phyloP scores from a whole-genome alignment of 2,113 vertebrate genomes.

The Merops nubicus region DNA sequence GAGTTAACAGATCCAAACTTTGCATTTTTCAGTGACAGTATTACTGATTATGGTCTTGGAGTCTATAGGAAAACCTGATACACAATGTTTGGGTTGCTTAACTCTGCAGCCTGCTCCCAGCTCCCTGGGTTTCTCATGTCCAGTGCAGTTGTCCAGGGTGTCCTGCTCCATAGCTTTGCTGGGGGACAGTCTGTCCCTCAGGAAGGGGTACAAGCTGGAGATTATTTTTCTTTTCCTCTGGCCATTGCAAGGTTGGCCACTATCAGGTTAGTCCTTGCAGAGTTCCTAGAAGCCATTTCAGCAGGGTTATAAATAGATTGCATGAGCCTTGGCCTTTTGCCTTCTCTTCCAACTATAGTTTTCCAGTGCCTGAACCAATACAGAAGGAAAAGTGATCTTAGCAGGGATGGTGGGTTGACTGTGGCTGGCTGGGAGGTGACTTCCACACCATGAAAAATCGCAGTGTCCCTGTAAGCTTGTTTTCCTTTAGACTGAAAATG shows the following conservation, averaged over 20 bases:
- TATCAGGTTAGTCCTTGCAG: conserved; percentile 43
- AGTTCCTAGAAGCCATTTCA: not conserved
- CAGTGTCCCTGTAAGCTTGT: rapidly evolving
- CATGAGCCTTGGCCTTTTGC: not conserved
- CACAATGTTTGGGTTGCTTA: not conserved
- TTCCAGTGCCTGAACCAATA: not conserved
- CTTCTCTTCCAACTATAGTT: not conserved
- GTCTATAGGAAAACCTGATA: not conserved
- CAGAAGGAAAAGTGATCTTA: not conserved
- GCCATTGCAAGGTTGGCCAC: conserved; percentile 43
- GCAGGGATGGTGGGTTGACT: not conserved
- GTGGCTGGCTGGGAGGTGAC: not conserved
- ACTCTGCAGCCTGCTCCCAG: not conserved
- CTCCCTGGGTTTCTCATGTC: not conserved
- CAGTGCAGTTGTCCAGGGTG: not conserved
- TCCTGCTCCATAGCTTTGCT: conserved; percentile 70
- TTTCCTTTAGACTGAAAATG: not conserved
- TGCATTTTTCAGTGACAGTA: not conserved
- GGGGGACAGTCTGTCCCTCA: conserved; percentile 60
- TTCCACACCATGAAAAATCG: not conserved
- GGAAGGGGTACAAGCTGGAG: conserved; percentile 64
- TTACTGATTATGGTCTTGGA: not conserved
- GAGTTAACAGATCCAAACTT: not conserved
- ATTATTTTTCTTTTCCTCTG: conserved; percentile 66
- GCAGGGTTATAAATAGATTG: not conserved